Percentiles rank a stretch among this genome's conserved stretches.
Conservation (phyloP, 2,888 invertebrate species). For the Sialis fuliginosa region DNA sequence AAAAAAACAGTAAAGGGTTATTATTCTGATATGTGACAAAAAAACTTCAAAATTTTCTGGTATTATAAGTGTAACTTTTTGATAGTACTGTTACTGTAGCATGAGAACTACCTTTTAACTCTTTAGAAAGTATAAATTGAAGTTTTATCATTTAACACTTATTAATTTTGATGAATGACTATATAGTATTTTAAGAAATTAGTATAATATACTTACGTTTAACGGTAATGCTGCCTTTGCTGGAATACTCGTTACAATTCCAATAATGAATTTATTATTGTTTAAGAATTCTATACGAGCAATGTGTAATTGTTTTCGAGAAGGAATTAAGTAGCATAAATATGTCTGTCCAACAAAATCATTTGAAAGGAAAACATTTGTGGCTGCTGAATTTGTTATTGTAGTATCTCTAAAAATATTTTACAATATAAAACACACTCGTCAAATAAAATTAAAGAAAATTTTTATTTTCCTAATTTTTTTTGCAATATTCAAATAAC, state of each 20-base stretch:
- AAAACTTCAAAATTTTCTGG: too few relatives aligned
- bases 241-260: constrained; percentile 47
- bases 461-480: too few relatives aligned
- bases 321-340: constrained; percentile 56
- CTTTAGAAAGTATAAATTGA: too few relatives aligned
- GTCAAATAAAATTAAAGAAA: too few relatives aligned
- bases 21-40: too few relatives aligned
- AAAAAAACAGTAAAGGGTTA: too few relatives aligned
- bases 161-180: neutral
- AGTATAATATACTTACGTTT: constrained; percentile 30
- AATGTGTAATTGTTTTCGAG: constrained; percentile 45
- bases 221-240: constrained; percentile 75
- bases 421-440: too few relatives aligned
- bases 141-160: too few relatives aligned
- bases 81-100: too few relatives aligned
- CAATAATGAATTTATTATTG: constrained; percentile 54
- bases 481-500: too few relatives aligned
- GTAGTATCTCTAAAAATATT: constrained; percentile 1
- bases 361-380: constrained; percentile 65
- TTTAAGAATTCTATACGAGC: constrained; percentile 48
- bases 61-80: too few relatives aligned
- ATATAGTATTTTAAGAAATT: constrained; percentile 7
- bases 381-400: constrained; percentile 29
- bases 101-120: too few relatives aligned
- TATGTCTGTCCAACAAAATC: constrained; percentile 75